A percentile compares a stretch with the other conserved stretches of the same genome.
phyloP scores from a whole-genome alignment of 1,140 invertebrate genomes.

The Danaus plexippus region DNA sequence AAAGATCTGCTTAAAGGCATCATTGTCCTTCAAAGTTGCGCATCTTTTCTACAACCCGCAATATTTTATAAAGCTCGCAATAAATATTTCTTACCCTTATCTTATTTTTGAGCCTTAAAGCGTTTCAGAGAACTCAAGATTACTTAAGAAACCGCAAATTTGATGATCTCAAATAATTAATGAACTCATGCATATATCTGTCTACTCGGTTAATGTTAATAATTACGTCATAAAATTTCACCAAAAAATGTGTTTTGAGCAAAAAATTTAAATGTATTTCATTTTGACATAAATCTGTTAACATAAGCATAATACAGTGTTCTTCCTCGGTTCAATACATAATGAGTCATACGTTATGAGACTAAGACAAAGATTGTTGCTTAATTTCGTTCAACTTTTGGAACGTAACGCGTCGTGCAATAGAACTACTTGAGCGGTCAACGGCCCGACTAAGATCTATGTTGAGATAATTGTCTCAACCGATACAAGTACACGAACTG shows the following conservation, averaged over 20 bases:
- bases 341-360: too few relatives aligned
- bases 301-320: too few relatives aligned
- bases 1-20: slow-evolving; percentile 44
- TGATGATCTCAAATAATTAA: slow-evolving; percentile 13
- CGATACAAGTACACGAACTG: slow-evolving; percentile 46
- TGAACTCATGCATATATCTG: too few relatives aligned
- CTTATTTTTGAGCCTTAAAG: slow-evolving; percentile 41
- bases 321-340: too few relatives aligned
- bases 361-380: slow-evolving; percentile 11
- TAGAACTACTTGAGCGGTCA: slow-evolving; percentile 50
- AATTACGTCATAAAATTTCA: too few relatives aligned
- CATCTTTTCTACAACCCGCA: slow-evolving; percentile 44
- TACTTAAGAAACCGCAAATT: slow-evolving; percentile 33
- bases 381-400: slow-evolving; percentile 26
- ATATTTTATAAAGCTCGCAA: slow-evolving; percentile 45
- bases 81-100: slow-evolving; percentile 44
- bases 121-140: slow-evolving; percentile 32
- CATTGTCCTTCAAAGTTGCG: slow-evolving; percentile 40
- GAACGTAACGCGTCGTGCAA: slow-evolving; percentile 30
- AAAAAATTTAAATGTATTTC: too few relatives aligned
- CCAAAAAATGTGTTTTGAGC: too few relatives aligned
- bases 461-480: slow-evolving; percentile 65
- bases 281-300: too few relatives aligned
- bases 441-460: slow-evolving; percentile 56
- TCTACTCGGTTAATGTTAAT: too few relatives aligned